Percentiles rank a stretch among this genome's conserved stretches.
These are phyloP conservation scores for Drosophila navojoa DNA, from an alignment of 1,140 invertebrate species.

Conservation along the genomic window DNA sequence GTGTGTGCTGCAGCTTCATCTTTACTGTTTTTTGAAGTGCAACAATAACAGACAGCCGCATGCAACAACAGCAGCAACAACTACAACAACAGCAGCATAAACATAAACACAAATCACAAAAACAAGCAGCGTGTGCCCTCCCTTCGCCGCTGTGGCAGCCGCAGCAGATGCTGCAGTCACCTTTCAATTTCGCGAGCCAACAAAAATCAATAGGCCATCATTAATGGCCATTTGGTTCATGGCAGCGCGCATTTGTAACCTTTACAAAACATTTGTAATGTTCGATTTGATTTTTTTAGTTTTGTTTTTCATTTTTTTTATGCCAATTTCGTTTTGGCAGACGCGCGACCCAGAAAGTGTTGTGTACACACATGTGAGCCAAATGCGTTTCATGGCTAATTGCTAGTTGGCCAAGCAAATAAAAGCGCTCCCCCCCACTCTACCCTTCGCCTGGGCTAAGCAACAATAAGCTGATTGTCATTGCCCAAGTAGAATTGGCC, in stretches of 20 bases:
- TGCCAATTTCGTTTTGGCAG: constrained; percentile 42
- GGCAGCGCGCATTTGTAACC: constrained; percentile 50
- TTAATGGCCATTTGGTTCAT: constrained; percentile 59
- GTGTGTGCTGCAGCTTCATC: constrained; percentile 29
- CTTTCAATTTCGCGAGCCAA: constrained; percentile 54
- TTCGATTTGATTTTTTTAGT: background rate
- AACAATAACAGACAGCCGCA: constrained; percentile 45
- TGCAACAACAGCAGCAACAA: constrained; percentile 14
- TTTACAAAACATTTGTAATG: constrained; percentile 58
- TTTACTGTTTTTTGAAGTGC: constrained; percentile 11
- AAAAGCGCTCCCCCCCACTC: background rate
- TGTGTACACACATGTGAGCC: constrained; percentile 33
- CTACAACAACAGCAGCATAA: constrained; percentile 17
- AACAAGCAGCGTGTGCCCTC: constrained; percentile 51
- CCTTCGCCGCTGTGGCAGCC: constrained; percentile 49
- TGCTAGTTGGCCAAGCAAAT: constrained; percentile 39
- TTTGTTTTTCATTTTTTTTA: constrained; percentile 36
- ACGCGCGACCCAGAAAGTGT: constrained; percentile 33
- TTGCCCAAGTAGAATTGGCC: constrained; percentile 55
- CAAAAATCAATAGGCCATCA: constrained; percentile 55
- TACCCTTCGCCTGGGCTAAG: background rate
- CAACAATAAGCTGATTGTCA: constrained; percentile 66
- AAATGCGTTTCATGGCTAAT: constrained; percentile 74
- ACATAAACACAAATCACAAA: constrained; percentile 13
- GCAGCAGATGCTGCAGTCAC: constrained; percentile 29